These are phyloP conservation scores for Holocentrus rufus DNA, from an alignment of 2,797 vertebrate species.

Conservation along the genomic window DNA sequence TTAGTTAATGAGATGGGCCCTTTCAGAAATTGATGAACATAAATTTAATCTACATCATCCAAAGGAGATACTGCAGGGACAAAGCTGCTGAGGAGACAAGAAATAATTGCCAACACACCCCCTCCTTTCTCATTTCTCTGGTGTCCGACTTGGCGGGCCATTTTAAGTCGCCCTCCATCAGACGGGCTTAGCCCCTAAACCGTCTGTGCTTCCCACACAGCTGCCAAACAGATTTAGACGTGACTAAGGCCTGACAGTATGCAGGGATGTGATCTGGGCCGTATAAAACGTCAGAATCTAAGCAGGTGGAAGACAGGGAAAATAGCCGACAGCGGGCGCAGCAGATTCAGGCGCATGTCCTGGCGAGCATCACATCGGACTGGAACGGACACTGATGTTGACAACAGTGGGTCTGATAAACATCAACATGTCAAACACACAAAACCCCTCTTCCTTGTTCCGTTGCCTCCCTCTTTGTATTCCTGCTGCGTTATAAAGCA, in stretches of 20 bases:
- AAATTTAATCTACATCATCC: not conserved
- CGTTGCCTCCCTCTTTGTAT: not conserved
- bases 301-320: not conserved
- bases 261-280: conserved; percentile 27
- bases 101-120: not conserved
- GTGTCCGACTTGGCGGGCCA: conserved; percentile 4
- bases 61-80: not conserved
- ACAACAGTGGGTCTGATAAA: conserved; percentile 1
- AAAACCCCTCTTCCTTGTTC: not conserved
- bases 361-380: not conserved
- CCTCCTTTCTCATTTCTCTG: not conserved
- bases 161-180: conserved; percentile 8
- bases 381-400: not conserved
- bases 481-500: too few species aligned
- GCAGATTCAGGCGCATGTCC: conserved; percentile 3
- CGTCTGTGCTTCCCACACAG: conserved; percentile 28
- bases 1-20: not conserved
- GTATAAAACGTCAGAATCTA: conserved; percentile 14
- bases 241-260: conserved; percentile 28
- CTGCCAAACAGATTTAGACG: conserved; percentile 27
- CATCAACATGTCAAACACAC: conserved; percentile 9
- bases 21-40: not conserved
- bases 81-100: not conserved
- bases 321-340: not conserved
- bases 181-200: conserved; percentile 9